Percentiles rank a stretch among this genome's conserved stretches.
Conservation (phyloP, 2,888 invertebrate genomes). For the Phyllotreta striolata region DNA sequence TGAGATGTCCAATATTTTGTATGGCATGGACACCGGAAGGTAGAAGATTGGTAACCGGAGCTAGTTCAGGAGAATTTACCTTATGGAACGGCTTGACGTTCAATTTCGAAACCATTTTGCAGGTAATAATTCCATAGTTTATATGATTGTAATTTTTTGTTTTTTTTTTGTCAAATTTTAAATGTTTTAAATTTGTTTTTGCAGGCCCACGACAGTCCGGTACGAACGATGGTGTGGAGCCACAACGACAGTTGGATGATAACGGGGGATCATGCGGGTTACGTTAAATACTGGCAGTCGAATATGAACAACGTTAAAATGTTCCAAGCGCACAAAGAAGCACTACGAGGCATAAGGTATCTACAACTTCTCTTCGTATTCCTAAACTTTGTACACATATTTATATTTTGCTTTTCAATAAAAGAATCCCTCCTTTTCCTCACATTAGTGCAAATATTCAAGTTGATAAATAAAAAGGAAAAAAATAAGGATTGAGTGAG, state of each 20-base stretch:
- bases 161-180: neutral
- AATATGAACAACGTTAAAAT: constrained; percentile 99
- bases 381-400: constrained; percentile 56
- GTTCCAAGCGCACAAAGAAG: constrained; percentile 99
- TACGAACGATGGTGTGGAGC: constrained; percentile 99
- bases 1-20: constrained; percentile 98
- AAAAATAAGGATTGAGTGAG: constrained; percentile 20
- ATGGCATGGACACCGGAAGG: constrained; percentile 99
- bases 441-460: constrained; percentile 51
- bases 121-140: constrained; percentile 68
- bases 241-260: constrained; percentile 99
- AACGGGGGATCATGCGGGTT: constrained; percentile 97
- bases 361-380: constrained; percentile 61
- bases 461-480: constrained; percentile 41
- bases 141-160: constrained; percentile 15
- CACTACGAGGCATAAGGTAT: constrained; percentile 97
- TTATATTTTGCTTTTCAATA: constrained; percentile 55
- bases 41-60: constrained; percentile 95
- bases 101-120: constrained; percentile 99
- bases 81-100: constrained; percentile 99
- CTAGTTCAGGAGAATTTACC: constrained; percentile 99
- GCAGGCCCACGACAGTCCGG: constrained; percentile 98
- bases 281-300: constrained; percentile 99
- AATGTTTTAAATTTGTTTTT: constrained; percentile 22
- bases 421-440: constrained; percentile 58